Evolutionary conservation across 2,797 vertebrate species (phyloP), one percentile per base, ranked within the genome.

Genomic region (Pangasius krempfi): DNA sequence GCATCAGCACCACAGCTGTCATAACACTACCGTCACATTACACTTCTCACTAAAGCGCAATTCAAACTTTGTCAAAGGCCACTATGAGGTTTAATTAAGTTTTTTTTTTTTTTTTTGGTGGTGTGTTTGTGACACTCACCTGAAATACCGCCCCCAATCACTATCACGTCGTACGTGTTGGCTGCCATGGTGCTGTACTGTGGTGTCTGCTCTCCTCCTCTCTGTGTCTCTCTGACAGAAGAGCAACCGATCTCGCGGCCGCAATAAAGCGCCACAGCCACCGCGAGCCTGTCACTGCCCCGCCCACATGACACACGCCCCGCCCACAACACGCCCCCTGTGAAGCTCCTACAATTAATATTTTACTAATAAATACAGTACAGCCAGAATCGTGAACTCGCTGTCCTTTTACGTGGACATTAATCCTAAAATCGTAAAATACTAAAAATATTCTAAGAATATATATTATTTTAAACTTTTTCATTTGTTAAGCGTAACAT

Each of bases 101-200:
- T 56, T n/a, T 18, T 68, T 33, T 13, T 8, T n/a, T 9, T 72
- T 72, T 79, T 56, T 33, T 40, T 25, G 79, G 44, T 33, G 64
- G 72, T 16, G 72, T 83, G 52, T 89, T 37, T 64, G 54, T 83
- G 20, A 78, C 30, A 93, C 96, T 93, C 88, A 99, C 98, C 98
- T 96, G 98, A 99, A 91, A 99, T 97, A 85, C 98, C 98, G 89
- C 95, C 98, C 87, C 98, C 98, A 91, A 99, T 93, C 92, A 99
- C 97, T 16, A 99, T 92, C 85, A 98, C 98, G 13, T 99, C 98
- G 95, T 93, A 97, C 88, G 93, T 95, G 96, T 94, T 95, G 90
- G 95, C 95, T 92, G 97, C 97, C 96, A 95, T 95, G 95, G 85
- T 93, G 89, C 87, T 56, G 89, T 88, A 60, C 50, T 25, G 82